Percentiles rank a stretch among this genome's conserved stretches.
These are phyloP conservation scores for Antrozous pallidus DNA, from an alignment of 2,797 vertebrate species.

Conservation along the genomic window DNA sequence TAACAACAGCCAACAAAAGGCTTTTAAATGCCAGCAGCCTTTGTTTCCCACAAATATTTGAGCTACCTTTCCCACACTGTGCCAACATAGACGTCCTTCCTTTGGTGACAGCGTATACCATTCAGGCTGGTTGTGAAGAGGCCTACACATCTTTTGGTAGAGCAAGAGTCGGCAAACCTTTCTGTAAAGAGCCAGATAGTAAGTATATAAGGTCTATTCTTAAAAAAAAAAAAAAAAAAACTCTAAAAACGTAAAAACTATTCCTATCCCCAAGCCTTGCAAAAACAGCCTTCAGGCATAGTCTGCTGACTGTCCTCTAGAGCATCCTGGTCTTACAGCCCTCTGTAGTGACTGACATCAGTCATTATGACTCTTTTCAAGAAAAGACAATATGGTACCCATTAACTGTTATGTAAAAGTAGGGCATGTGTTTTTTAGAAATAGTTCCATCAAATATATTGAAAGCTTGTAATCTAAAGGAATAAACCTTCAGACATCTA, in stretches of 20 bases:
- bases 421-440: neutral
- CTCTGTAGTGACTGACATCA: neutral
- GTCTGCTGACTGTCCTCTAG: neutral
- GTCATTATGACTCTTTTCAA: neutral
- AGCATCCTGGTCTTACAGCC: too few species aligned
- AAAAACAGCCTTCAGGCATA: neutral
- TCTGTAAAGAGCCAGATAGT: neutral
- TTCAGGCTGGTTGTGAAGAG: neutral
- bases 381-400: neutral
- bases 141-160: neutral
- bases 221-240: neutral
- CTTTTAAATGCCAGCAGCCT: neutral
- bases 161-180: neutral
- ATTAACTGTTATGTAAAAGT: neutral
- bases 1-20: neutral
- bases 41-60: neutral
- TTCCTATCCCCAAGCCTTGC: neutral
- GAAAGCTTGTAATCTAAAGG: neutral
- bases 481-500: neutral
- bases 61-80: neutral
- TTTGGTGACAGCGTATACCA: neutral
- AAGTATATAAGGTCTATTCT: neutral
- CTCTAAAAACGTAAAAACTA: neutral
- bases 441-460: slow-evolving; percentile 8
- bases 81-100: neutral